phyloP scores from a whole-genome alignment of 2,888 invertebrate genomes.

The Oeneis ivallda region DNA sequence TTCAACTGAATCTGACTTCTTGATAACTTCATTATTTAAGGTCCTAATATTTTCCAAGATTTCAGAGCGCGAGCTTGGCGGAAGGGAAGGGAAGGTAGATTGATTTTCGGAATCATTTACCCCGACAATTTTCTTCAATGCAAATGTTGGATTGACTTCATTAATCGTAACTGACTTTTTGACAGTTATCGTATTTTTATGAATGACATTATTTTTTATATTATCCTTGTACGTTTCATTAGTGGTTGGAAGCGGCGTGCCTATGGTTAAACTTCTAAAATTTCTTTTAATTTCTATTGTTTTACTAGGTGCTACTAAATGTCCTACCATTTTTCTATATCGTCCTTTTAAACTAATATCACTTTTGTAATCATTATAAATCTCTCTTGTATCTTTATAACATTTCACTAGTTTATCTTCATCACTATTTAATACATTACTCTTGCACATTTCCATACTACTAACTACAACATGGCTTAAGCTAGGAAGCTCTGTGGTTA shows the following conservation, averaged over 20 bases:
- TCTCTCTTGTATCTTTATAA: slow-evolving; percentile 36
- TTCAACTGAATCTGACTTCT: neutral
- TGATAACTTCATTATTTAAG: neutral
- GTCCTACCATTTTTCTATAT: slow-evolving; percentile 51
- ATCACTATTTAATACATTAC: slow-evolving; percentile 14
- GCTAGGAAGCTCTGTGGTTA: neutral
- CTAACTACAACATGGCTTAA: neutral
- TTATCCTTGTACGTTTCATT: slow-evolving; percentile 3
- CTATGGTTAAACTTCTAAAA: slow-evolving; percentile 61
- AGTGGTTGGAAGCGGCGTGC: slow-evolving; percentile 24
- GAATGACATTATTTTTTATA: neutral
- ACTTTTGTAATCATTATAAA: slow-evolving; percentile 44
- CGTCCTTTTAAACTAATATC: slow-evolving; percentile 53
- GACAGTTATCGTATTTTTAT: neutral
- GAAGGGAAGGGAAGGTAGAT: neutral
- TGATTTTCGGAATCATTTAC: neutral
- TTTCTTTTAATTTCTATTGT: slow-evolving; percentile 57
- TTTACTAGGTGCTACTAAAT: slow-evolving; percentile 49
- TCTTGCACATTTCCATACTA: neutral
- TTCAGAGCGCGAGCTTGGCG: neutral
- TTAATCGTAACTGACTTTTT: neutral
- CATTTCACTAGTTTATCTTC: slow-evolving; percentile 22
- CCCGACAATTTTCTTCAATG: neutral
- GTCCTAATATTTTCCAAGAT: neutral
- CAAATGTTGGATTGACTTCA: neutral